Base-by-base conservation (phyloP, 2,888 invertebrate genomes). In the Diplazon laetatorius region DNA sequence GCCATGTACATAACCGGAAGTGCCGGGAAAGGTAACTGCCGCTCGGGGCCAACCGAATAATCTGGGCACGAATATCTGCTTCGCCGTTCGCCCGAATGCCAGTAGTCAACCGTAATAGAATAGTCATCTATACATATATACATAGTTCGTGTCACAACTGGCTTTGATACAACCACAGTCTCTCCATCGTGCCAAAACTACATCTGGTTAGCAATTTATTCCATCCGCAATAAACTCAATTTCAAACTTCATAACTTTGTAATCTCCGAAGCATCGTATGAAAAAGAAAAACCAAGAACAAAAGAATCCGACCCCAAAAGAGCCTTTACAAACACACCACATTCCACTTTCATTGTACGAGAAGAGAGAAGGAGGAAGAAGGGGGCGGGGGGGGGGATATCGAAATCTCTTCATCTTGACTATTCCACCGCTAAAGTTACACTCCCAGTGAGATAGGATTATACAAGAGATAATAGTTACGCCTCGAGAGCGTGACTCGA, bases 1-100 rank as follows among this genome's bases (percentile, higher is more conserved):
- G n/a, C 16, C 16, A 12, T 50, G 59, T 55, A 68, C 78, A 80
- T 86, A 84, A 85, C 83, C 83, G 85, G 84, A 87, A 87, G 84
- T 81, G 80, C 77, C 82, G 84, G 78, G 82, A 81, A 81, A 84
- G 84, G 83, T 82, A 83, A 81, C 83, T 79, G 81, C 75, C 79
- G 80, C 80, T 81, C 80, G 81, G 82, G 82, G 82, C 80, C 77
- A 84, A 82, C 81, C 71, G 75, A 52, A 76, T 63, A 59, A 78
- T 82, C 69, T 37, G 71, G 72, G 76, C 78, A 72, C 75, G 71
- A 79, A 79, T 73, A 77, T 82, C 80, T 68, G 69, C 74, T 77
- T 75, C 65, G 50, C n/a, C n/a, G n/a, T n/a, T n/a, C n/a, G n/a
- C n/a, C n/a, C 71, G 71, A 62, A 63, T 66, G 72, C 69, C 55